Evolutionary conservation across 2,888 invertebrate species (phyloP).

Genomic region (Metellina segmentata): DNA sequence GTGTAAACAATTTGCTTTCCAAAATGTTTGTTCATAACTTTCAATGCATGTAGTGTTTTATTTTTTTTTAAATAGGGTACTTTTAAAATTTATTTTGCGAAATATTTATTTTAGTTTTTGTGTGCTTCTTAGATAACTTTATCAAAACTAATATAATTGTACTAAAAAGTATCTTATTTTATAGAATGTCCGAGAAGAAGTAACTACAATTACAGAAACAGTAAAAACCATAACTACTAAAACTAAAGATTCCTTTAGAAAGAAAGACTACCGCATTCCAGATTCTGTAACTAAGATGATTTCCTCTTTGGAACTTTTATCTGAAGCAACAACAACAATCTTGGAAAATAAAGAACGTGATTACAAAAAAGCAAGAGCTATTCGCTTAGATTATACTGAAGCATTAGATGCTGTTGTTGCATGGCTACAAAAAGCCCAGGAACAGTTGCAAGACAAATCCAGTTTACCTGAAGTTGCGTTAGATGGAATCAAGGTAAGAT

Average conservation of each 20-base stretch:
- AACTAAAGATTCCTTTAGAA: constrained; percentile 84
- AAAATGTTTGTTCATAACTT: too few species aligned
- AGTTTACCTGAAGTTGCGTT: constrained; percentile 86
- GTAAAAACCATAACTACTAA: constrained; percentile 80
- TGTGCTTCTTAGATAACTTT: background rate
- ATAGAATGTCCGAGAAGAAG: constrained; percentile 74
- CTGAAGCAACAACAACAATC: constrained; percentile 88
- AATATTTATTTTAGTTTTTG: background rate
- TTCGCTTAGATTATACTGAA: constrained; percentile 89
- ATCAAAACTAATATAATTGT: too few species aligned
- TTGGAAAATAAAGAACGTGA: constrained; percentile 94
- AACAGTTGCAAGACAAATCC: constrained; percentile 88
- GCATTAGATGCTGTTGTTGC: constrained; percentile 90
- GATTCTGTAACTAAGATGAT: constrained; percentile 89
- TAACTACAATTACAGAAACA: constrained; percentile 77
- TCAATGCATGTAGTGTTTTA: background rate
- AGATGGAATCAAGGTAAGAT: constrained; percentile 86
- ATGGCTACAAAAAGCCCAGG: constrained; percentile 92
- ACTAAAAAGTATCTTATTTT: background rate
- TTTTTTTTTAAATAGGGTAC: background rate
- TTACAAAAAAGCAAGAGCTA: constrained; percentile 91
- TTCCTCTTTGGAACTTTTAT: constrained; percentile 89
- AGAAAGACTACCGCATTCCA: constrained; percentile 85
- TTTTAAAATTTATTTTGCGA: background rate
- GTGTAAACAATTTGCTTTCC: too few species aligned